phyloP scores from a whole-genome alignment of 1,140 invertebrate species.

The Ridgeia piscesae region DNA sequence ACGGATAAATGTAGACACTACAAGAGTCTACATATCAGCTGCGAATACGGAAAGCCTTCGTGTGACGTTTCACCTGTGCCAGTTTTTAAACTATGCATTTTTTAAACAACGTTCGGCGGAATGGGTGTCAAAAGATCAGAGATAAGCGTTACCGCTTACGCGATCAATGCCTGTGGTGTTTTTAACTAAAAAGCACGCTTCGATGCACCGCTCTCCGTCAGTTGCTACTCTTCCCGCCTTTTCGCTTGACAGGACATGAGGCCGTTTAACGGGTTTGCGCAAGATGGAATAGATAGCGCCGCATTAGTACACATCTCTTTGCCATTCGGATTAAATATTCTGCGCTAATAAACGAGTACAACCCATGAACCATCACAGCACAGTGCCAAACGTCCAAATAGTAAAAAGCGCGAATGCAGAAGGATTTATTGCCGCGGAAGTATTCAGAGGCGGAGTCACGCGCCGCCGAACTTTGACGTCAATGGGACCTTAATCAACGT shows the following conservation, averaged over 20 bases:
- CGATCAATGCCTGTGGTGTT: not conserved
- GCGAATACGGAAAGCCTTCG: too few species aligned
- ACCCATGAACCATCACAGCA: not conserved
- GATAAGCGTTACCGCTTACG: not conserved
- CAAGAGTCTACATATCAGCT: too few species aligned
- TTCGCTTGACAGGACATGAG: not conserved
- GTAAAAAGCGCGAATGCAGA: not conserved
- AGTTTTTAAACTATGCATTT: not conserved
- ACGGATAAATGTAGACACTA: too few species aligned
- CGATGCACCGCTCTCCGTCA: not conserved
- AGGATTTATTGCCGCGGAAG: conserved; percentile 7
- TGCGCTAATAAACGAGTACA: not conserved
- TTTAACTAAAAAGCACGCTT: not conserved
- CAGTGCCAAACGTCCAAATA: not conserved
- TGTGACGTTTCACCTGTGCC: too few species aligned
- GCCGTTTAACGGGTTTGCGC: not conserved
- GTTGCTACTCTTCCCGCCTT: not conserved
- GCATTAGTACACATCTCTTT: not conserved
- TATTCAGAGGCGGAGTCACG: not conserved
- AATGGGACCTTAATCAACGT: conserved; percentile 19
- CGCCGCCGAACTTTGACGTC: conserved; percentile 8
- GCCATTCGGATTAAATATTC: not conserved
- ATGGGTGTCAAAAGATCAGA: not conserved
- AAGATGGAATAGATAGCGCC: not conserved
- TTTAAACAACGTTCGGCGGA: too few species aligned